Base-by-base conservation (phyloP, 2,888 invertebrate species). In the Tipula lateralis region DNA sequence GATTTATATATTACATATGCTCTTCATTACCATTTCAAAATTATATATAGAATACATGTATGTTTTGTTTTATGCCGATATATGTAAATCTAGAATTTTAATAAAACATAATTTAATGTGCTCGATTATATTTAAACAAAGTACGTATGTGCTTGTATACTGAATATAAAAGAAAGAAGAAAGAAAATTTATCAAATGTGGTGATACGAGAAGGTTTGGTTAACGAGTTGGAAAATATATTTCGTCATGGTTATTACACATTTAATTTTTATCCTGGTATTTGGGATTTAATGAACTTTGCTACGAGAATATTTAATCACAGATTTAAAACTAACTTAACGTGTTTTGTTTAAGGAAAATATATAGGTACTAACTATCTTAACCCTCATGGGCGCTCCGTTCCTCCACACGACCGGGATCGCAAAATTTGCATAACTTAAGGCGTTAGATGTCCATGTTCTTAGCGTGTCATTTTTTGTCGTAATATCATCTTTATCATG, bases 1-100 rank as follows among this genome's bases (percentile, higher is more conserved):
- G 24, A 66, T 66, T 66, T 24, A 66, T 24, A 66, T 66, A 7
- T 9, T 66, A 24, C 12, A 24, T 66, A 66, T 24, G 19, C 66
- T 66, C 66, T 66, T 66, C 66, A 66, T 66, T 66, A 66, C 66
- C 66, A 66, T 66, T 66, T 9, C 66, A 66, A 66, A 66, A 66
- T 66, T 66, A 66, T 66, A 24, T 66, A 1, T 66, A n/a, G 2
- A 1, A 66, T 16, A 44, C 44, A n/a, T 16, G 16, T 66, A 24
- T 66, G 24, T n/a, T 32, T 32, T 0, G 39, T 13, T 66, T 24
- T 66, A 66, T 66, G 9, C 66, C 66, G 66, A 66, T 44, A 66
- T 12, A 66, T 66, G 66, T 24, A 66, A 66, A 66, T 66, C 66
- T 66, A 66, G 24, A 66, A 24, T 66, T 66, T 66, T 66, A 24